Evolutionary conservation across 2,113 vertebrate genomes (phyloP).

Genomic region (Antechinus flavipes): DNA sequence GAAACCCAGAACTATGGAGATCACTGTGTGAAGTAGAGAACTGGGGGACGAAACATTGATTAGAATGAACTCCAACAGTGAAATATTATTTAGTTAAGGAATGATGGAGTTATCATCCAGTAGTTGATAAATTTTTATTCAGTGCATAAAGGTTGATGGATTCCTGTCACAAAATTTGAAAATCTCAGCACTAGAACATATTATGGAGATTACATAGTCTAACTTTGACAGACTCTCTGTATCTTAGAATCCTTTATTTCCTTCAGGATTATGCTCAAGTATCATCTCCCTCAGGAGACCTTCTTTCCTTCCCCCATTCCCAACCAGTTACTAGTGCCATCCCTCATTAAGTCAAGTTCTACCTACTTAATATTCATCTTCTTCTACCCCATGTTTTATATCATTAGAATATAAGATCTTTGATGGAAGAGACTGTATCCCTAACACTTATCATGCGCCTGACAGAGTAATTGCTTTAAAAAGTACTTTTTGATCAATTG

Average conservation of each 20-base stretch:
- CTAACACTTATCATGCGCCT: background rate
- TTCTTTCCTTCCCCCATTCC: background rate
- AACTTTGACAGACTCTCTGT: background rate
- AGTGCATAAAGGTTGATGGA: slow-evolving; percentile 16
- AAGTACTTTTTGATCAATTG: background rate
- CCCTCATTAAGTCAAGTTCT: background rate
- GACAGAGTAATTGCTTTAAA: background rate
- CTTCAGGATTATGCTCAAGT: no score
- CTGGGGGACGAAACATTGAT: background rate
- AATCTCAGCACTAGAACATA: background rate
- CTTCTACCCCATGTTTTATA: background rate
- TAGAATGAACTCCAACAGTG: slow-evolving; percentile 26
- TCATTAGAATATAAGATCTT: background rate
- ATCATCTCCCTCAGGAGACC: background rate
- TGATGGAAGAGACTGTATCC: background rate
- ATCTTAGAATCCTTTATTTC: background rate
- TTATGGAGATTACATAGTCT: background rate
- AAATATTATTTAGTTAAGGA: slow-evolving; percentile 19
- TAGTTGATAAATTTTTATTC: slow-evolving; percentile 27
- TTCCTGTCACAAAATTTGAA: background rate
- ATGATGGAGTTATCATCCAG: background rate
- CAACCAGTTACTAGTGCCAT: background rate
- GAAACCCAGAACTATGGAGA: background rate
- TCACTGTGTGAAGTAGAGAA: background rate
- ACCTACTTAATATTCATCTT: background rate